These are phyloP conservation scores for Aurelia coerulea DNA, from an alignment of 30 jellyfish, hydroid and myxozoan genomes.

Conservation along the genomic window DNA sequence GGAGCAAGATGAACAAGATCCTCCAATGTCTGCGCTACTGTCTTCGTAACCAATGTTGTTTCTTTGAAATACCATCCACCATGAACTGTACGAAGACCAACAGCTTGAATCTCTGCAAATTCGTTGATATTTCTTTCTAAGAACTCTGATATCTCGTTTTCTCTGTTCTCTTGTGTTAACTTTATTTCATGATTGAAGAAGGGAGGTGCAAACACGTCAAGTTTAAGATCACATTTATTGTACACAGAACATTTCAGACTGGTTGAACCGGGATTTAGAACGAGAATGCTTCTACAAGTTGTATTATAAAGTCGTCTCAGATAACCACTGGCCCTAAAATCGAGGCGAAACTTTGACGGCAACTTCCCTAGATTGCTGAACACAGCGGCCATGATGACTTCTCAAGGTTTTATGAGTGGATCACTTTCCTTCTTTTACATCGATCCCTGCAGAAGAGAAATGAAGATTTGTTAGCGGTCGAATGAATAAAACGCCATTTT, in stretches of 20 bases:
- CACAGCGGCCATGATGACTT: too few species aligned
- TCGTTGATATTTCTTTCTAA: constrained; percentile 10
- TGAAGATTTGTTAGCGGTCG: too few species aligned
- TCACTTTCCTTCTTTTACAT: too few species aligned
- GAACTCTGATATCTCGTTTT: constrained; percentile 40
- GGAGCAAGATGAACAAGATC: constrained; percentile 78
- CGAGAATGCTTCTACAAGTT: constrained; percentile 60
- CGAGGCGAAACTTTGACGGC: too few species aligned
- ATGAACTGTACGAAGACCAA: constrained; percentile 89
- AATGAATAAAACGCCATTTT: too few species aligned
- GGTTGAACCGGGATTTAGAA: constrained; percentile 84
- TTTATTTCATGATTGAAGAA: constrained; percentile 30
- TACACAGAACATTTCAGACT: constrained; percentile 72
- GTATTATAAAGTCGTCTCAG: constrained; percentile 1
- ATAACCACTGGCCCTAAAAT: too few species aligned
- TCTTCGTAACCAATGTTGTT: constrained; percentile 44
- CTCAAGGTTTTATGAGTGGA: too few species aligned
- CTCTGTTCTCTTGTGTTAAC: constrained; percentile 23
- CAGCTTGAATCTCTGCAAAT: constrained; percentile 57
- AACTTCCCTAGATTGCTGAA: too few species aligned
- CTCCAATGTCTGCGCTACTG: constrained; percentile 58
- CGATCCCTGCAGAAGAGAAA: too few species aligned
- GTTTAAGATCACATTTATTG: constrained; percentile 43
- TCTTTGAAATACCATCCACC: constrained; percentile 78
- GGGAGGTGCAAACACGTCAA: constrained; percentile 36